phyloP scores from a whole-genome alignment of 2,113 vertebrate genomes.

The Rhinoptilus africanus region DNA sequence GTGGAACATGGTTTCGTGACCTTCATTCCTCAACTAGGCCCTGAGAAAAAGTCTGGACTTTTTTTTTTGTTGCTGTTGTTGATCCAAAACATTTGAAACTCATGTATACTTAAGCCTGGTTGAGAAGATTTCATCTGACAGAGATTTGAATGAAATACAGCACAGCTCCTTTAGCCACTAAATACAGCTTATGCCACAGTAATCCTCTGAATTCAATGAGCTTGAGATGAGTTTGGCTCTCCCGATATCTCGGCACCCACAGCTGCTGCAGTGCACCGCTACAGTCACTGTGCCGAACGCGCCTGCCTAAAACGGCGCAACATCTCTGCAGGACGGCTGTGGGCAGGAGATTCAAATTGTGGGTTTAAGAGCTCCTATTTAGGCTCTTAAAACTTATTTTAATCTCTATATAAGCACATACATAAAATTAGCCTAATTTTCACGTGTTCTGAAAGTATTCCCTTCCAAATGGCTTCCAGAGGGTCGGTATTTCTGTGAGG shows the following conservation, averaged over 20 bases:
- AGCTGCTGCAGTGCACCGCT: neutral
- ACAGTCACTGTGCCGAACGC: fast-evolving
- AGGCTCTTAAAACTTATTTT: neutral
- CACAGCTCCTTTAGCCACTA: neutral
- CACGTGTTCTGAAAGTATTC: neutral
- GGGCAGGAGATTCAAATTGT: neutral
- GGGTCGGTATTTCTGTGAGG: neutral
- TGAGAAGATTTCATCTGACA: neutral
- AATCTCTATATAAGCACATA: neutral
- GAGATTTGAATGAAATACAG: neutral
- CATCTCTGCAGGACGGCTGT: neutral
- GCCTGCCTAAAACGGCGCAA: fast-evolving
- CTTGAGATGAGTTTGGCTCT: neutral
- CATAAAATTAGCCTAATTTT: neutral
- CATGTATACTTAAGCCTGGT: neutral
- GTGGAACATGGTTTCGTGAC: neutral
- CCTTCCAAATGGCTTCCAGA: neutral
- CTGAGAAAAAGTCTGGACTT: neutral
- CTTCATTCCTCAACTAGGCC: neutral
- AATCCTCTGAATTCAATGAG: constrained; percentile 19
- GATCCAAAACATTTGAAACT: neutral
- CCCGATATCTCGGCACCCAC: neutral
- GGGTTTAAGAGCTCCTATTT: neutral
- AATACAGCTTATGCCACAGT: neutral
- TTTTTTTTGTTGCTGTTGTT: neutral